Evolutionary conservation across 2,888 invertebrate species (phyloP).

Genomic region (Melieria crassipennis): DNA sequence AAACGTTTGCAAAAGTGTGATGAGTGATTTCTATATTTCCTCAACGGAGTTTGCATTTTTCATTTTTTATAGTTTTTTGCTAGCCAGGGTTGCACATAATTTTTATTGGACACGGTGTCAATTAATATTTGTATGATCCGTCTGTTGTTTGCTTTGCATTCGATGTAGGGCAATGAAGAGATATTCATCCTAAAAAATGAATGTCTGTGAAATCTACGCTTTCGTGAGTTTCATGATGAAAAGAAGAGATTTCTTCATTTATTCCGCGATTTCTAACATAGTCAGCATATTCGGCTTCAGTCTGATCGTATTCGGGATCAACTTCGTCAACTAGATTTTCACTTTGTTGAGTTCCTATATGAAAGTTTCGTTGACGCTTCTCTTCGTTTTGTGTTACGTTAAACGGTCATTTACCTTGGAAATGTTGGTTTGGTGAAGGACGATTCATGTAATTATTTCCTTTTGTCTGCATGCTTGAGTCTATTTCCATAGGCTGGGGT

Average conservation of each 20-base stretch:
- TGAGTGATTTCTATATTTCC: conserved; percentile 11
- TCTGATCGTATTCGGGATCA: neutral
- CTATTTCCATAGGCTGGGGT: conserved; percentile 18
- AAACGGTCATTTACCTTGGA: too few species aligned
- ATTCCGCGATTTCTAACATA: neutral
- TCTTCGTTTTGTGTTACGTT: too few species aligned
- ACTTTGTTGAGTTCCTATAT: neutral
- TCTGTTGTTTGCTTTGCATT: neutral
- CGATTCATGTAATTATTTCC: conserved; percentile 11
- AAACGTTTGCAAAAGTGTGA: neutral
- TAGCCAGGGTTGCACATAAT: neutral
- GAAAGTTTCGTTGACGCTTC: too few species aligned
- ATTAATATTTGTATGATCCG: neutral
- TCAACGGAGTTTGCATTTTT: neutral
- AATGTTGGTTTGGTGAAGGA: neutral
- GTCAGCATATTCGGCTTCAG: conserved; percentile 4
- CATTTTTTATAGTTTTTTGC: neutral
- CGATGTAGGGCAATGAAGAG: conserved; percentile 7
- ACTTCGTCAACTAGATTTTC: conserved; percentile 4
- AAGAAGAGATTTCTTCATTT: neutral
- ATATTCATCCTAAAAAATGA: conserved; percentile 5
- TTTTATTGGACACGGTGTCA: conserved; percentile 5
- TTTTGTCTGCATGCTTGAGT: conserved; percentile 3
- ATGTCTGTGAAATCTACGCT: neutral
- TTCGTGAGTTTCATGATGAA: too few species aligned